A percentile compares a stretch with the other conserved stretches of the same genome.
Evolutionary conservation across 2,113 vertebrate species (phyloP).

Genomic region (Laticauda colubrina): DNA sequence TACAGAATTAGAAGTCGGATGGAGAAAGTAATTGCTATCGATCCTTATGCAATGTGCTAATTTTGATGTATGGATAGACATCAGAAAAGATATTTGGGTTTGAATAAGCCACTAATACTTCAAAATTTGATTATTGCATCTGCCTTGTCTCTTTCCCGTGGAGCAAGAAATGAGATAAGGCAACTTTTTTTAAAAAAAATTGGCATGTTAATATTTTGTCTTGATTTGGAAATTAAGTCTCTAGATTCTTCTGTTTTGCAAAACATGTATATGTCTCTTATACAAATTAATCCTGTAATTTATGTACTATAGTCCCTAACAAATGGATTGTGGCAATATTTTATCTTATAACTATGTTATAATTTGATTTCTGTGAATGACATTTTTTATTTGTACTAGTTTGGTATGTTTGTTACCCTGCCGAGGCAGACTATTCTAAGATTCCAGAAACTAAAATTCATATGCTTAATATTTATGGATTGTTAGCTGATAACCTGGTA

Average conservation of each 20-base stretch:
- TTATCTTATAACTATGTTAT: neutral
- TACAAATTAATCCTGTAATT: constrained; percentile 1
- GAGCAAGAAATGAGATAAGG: neutral
- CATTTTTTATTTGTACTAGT: constrained; percentile 12
- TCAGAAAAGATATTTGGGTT: neutral
- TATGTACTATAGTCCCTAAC: neutral
- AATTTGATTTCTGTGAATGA: constrained; percentile 5
- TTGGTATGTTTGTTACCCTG: neutral
- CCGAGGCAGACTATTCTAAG: neutral
- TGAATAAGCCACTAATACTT: neutral
- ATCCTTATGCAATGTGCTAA: neutral
- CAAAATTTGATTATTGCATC: neutral
- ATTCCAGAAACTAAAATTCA: neutral
- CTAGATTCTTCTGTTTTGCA: constrained; percentile 26
- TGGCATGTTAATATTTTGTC: neutral
- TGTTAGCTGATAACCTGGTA: too few species aligned
- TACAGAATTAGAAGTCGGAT: neutral
- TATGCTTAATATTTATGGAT: neutral
- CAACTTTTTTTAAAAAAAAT: neutral
- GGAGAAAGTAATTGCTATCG: neutral
- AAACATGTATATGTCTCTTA: constrained; percentile 33
- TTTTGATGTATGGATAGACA: neutral
- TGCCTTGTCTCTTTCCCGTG: neutral
- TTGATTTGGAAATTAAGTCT: constrained; percentile 24
- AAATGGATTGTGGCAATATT: neutral